Evolutionary conservation across 1,140 invertebrate species (phyloP), one percentile per base, ranked within the genome.

Genomic region (Diplogasteroides magnus): DNA sequence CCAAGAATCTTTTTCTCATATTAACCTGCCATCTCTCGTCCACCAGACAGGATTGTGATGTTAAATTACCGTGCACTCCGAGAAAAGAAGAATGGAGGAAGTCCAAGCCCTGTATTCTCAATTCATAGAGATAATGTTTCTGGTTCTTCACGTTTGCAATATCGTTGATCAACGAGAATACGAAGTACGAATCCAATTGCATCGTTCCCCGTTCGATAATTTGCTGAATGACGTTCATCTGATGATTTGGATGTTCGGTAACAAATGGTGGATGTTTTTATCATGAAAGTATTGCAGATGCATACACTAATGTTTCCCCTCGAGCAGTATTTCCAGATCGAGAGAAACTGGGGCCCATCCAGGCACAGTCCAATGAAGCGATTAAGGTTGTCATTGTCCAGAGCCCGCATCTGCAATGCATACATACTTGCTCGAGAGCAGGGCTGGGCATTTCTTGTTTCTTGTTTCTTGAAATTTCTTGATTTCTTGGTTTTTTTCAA

Each of bases 361-460:
- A 77, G 56, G 31, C 71, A 77, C 13, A 79, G n/a, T 25, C 77
- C 76, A n/a, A 77, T 31, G 31, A 77, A 77, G 0, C 75, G 64
- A 64, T 79, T 81, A 6, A 77, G 48, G 68, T 79, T 79, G 31
- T 79, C 79, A 19, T 48, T 6, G 37, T 48, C 37, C 6, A 48
- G 19, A 11, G 37, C 19, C 6, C 37, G 37, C 37, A 48, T 48
- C 37, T 48, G 37, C 37, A n/a, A n/a, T n/a, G n/a, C n/a, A n/a
- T n/a, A n/a, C n/a, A n/a, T n/a, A n/a, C n/a, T n/a, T n/a, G n/a
- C n/a, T n/a, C n/a, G n/a, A n/a, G n/a, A n/a, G n/a, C n/a, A n/a
- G n/a, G n/a, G n/a, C n/a, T n/a, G n/a, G n/a, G n/a, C n/a, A n/a
- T n/a, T n/a, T n/a, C n/a, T n/a, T n/a, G n/a, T n/a, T n/a, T n/a